Conservation (phyloP, 2,113 vertebrate species). For the Ceratotherium simum region DNA sequence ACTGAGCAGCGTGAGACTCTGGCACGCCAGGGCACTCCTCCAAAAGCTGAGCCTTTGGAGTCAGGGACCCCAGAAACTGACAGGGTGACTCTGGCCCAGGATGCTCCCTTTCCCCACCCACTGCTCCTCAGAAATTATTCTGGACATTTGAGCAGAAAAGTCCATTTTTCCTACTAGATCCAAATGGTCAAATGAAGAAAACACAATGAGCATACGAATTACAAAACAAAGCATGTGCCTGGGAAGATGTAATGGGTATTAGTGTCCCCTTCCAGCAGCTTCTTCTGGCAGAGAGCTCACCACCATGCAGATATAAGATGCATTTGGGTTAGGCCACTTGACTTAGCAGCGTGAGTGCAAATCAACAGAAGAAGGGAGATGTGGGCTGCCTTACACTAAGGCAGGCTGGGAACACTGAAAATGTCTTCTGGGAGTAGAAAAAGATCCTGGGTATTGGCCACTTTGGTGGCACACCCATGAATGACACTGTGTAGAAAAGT, state of each 20-base stretch:
- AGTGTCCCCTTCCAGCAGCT: accelerated
- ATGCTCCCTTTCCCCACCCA: accelerated
- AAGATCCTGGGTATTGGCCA: neutral
- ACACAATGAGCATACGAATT: too few relatives aligned
- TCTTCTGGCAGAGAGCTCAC: neutral
- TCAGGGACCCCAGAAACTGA: neutral
- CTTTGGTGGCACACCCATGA: accelerated
- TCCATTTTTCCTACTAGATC: neutral
- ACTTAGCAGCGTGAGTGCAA: neutral
- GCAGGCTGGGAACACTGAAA: neutral
- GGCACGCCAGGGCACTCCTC: neutral
- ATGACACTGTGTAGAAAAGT: neutral
- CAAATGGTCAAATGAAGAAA: accelerated
- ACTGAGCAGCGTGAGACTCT: neutral
- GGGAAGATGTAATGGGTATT: accelerated
- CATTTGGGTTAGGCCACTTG: neutral
- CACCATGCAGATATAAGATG: neutral
- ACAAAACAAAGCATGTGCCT: neutral
- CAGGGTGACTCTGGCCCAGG: neutral
- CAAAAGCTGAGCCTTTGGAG: too few relatives aligned
- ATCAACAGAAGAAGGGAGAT: neutral
- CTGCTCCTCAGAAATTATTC: neutral
- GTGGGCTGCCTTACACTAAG: accelerated
- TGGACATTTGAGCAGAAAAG: neutral
- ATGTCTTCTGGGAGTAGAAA: neutral